Conservation (phyloP, 2,888 invertebrate genomes). For the Nymphalis c-album region DNA sequence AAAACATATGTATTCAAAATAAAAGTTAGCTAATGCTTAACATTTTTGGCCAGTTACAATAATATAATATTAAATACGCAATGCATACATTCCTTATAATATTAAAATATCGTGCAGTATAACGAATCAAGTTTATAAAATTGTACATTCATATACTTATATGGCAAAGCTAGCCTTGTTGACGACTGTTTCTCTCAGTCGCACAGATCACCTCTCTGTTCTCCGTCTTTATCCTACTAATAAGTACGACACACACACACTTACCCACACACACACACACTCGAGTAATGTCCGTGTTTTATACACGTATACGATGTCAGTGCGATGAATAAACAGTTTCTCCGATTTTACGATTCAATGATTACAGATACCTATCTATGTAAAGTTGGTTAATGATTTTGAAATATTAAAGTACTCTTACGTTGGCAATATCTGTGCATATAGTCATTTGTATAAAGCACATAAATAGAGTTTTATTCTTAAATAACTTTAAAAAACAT, state of each 20-base stretch:
- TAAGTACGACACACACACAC: conserved; percentile 61
- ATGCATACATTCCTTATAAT: conserved; percentile 65
- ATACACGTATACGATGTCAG: conserved; percentile 57
- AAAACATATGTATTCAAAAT: not conserved
- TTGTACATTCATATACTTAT: conserved; percentile 77
- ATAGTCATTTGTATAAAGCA: too few relatives aligned
- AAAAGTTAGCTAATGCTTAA: not conserved
- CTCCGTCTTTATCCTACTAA: conserved; percentile 71
- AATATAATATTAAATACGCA: conserved; percentile 47
- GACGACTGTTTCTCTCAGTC: conserved; percentile 65
- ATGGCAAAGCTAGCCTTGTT: conserved; percentile 78
- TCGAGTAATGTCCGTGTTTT: conserved; percentile 47
- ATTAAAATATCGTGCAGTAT: conserved; percentile 74
- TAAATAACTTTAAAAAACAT: too few relatives aligned
- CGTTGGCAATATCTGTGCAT: conserved; percentile 35
- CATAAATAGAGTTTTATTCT: too few relatives aligned
- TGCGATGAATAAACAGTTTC: conserved; percentile 80
- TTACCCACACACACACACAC: conserved; percentile 48
- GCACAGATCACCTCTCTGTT: conserved; percentile 52
- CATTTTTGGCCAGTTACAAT: not conserved
- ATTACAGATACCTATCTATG: conserved; percentile 75
- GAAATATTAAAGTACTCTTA: conserved; percentile 55
- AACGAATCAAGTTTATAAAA: conserved; percentile 79
- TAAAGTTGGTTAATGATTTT: conserved; percentile 72
- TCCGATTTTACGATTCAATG: conserved; percentile 78